Evolutionary conservation across 2,888 invertebrate genomes (phyloP).

Genomic region (Rosalia funebris): DNA sequence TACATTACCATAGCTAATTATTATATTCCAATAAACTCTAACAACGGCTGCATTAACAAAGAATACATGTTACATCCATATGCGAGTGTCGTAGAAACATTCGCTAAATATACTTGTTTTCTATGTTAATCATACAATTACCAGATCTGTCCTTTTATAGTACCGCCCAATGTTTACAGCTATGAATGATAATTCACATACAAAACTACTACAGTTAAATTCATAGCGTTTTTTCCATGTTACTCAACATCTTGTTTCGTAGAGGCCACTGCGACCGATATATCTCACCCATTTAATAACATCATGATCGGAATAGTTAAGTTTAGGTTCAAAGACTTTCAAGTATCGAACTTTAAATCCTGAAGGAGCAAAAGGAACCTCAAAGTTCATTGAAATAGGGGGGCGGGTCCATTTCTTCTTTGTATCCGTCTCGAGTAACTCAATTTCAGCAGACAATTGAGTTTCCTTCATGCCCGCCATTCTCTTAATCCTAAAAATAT

Average conservation of each 20-base stretch:
- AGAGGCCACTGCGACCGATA: conserved; percentile 98
- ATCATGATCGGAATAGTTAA: conserved; percentile 99
- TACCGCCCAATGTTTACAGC: too few relatives aligned
- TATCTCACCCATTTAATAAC: conserved; percentile 99
- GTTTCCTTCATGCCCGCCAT: conserved; percentile 99
- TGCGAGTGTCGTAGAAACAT: too few relatives aligned
- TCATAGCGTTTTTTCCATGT: neutral
- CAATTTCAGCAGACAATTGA: conserved; percentile 98
- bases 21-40: too few relatives aligned
- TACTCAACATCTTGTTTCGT: conserved; percentile 95
- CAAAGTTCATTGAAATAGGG: conserved; percentile 99
- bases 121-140: too few relatives aligned
- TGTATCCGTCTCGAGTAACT: conserved; percentile 96
- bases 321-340: conserved; percentile 99
- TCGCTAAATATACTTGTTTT: too few relatives aligned
- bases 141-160: too few relatives aligned
- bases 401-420: conserved; percentile 99
- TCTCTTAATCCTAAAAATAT: conserved; percentile 76
- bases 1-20: too few relatives aligned
- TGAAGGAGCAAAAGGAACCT: conserved; percentile 99
- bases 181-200: too few relatives aligned
- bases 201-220: neutral
- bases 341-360: conserved; percentile 99
- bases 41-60: too few relatives aligned
- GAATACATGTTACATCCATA: too few relatives aligned